phyloP scores from a whole-genome alignment of 2,113 vertebrate genomes.

The Zapornia atra region DNA sequence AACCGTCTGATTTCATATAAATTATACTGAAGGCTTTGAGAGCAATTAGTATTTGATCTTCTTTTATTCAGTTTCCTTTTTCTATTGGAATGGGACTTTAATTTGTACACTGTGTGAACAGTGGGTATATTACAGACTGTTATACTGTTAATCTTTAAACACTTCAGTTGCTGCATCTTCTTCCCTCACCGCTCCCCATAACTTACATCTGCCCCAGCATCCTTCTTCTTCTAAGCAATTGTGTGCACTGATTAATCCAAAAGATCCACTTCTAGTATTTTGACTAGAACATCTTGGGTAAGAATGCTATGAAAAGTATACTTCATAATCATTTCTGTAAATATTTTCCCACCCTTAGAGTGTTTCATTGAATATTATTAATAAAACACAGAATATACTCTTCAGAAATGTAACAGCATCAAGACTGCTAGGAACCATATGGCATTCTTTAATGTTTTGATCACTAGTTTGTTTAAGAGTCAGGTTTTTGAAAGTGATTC shows the following conservation, averaged over 20 bases:
- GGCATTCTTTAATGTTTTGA: conserved; percentile 60
- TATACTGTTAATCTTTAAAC: neutral
- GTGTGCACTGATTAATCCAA: neutral
- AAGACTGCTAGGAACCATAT: conserved; percentile 41
- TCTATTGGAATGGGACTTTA: neutral
- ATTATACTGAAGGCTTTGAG: neutral
- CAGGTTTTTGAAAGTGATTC: conserved; percentile 1
- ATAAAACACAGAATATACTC: conserved; percentile 26
- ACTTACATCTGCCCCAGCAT: neutral
- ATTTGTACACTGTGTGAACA: neutral
- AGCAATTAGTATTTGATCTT: neutral
- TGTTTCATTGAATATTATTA: conserved; percentile 12
- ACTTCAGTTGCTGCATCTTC: neutral
- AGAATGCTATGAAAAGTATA: neutral
- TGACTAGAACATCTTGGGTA: neutral
- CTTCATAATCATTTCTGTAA: conserved; percentile 9
- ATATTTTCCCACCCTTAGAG: conserved; percentile 14
- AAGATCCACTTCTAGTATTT: neutral
- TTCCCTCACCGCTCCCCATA: neutral
- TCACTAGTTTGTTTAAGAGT: conserved; percentile 30
- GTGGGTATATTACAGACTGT: neutral
- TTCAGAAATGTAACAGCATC: neutral
- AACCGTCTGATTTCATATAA: neutral
- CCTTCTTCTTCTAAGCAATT: neutral
- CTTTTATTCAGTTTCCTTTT: neutral